phyloP scores from a whole-genome alignment of 2,113 vertebrate species.

The Hypanus sabinus region DNA sequence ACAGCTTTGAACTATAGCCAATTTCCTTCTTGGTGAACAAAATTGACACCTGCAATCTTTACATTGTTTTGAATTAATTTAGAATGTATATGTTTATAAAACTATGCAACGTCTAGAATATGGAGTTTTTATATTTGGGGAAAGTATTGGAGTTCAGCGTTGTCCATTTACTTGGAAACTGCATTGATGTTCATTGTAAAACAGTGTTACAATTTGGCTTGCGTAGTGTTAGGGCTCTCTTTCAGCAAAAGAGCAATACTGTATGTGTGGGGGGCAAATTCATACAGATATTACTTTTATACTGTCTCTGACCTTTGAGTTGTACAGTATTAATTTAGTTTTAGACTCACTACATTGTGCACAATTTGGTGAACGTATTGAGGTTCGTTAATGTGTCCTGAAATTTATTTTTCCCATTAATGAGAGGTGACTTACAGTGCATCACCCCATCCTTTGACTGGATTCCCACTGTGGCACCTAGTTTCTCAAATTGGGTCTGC shows the following conservation, averaged over 20 bases:
- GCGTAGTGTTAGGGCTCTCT: not conserved
- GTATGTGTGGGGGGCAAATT: not conserved
- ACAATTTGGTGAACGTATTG: slow-evolving; percentile 31
- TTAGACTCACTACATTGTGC: slow-evolving; percentile 27
- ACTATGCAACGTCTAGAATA: not conserved
- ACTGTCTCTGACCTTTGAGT: slow-evolving; percentile 36
- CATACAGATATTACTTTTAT: not conserved
- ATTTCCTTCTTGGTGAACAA: not conserved
- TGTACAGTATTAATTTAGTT: slow-evolving; percentile 36
- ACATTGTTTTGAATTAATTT: not conserved
- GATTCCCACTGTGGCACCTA: slow-evolving; percentile 24
- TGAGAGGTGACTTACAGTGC: slow-evolving; percentile 35
- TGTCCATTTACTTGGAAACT: not conserved
- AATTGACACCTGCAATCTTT: not conserved
- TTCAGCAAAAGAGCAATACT: not conserved
- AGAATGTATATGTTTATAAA: not conserved
- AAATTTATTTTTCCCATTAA: slow-evolving; percentile 36
- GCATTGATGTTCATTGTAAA: not conserved
- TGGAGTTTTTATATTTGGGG: not conserved
- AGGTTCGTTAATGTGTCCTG: slow-evolving; percentile 35
- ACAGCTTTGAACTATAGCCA: not conserved
- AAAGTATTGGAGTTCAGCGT: not conserved
- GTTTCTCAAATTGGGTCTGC: slow-evolving; percentile 15
- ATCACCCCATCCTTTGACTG: slow-evolving; percentile 34
- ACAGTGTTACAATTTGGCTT: not conserved